A percentile compares a stretch with the other conserved stretches of the same genome.
Conservation (phyloP, 2,113 vertebrate species). For the Terrapene triunguis region DNA sequence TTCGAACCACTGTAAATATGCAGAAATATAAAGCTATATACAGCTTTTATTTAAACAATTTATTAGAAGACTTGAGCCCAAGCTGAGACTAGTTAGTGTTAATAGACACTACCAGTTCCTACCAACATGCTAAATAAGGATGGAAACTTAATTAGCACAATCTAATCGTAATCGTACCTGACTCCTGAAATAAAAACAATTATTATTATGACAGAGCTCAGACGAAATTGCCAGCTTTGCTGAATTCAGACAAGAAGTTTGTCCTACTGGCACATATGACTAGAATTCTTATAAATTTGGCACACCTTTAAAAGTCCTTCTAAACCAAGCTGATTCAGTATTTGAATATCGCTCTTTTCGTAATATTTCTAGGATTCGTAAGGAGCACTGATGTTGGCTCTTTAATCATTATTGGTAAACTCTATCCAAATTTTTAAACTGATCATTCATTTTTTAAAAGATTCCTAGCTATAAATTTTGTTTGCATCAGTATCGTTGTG, state of each 20-base stretch:
- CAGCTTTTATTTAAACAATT: neutral
- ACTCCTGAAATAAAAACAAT: constrained; percentile 43
- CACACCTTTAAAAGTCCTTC: neutral
- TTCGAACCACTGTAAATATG: neutral
- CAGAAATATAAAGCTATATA: neutral
- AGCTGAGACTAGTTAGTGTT: constrained; percentile 29
- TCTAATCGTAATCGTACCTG: constrained; percentile 42
- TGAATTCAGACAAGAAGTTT: constrained; percentile 49
- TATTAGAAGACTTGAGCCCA: neutral
- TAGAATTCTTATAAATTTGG: constrained; percentile 51
- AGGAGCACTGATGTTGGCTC: neutral
- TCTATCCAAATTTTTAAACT: neutral
- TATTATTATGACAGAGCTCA: constrained; percentile 24
- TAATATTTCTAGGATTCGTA: constrained; percentile 3
- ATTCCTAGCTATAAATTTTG: neutral
- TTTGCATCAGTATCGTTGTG: neutral
- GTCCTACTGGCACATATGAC: constrained; percentile 10
- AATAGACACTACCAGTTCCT: neutral
- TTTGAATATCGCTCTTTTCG: neutral
- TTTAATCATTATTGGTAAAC: neutral
- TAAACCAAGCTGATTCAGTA: neutral
- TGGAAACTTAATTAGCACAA: constrained; percentile 54
- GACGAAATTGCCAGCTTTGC: constrained; percentile 51
- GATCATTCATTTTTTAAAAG: neutral
- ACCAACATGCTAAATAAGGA: constrained; percentile 29